A percentile compares a stretch with the other conserved stretches of the same genome.
These are phyloP conservation scores for Sebastes minor DNA, from an alignment of 2,797 vertebrate species.

Conservation along the genomic window DNA sequence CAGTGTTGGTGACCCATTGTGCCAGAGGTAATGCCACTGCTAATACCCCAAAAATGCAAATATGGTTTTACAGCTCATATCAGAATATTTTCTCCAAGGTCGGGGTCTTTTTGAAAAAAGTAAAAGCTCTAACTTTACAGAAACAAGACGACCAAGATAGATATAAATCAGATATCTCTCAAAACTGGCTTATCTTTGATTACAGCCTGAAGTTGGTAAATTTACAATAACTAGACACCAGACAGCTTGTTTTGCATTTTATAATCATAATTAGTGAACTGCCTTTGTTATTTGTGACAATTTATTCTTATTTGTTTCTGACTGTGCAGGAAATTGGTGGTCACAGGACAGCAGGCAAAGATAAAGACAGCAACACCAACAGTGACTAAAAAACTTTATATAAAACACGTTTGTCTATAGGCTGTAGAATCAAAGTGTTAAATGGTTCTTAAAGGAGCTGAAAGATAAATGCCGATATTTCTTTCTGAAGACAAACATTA, in stretches of 20 bases:
- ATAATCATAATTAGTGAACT: background rate
- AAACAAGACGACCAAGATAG: background rate
- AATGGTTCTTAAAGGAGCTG: background rate
- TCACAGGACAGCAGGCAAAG: background rate
- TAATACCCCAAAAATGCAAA: background rate
- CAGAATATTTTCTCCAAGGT: background rate
- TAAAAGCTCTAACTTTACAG: background rate
- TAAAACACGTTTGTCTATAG: background rate
- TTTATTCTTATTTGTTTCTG: background rate
- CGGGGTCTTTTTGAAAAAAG: background rate
- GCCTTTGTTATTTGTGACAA: background rate
- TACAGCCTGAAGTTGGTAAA: background rate
- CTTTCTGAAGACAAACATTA: constrained; percentile 1
- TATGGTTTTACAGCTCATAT: background rate
- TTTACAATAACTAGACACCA: background rate
- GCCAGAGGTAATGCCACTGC: background rate
- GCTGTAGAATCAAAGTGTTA: background rate
- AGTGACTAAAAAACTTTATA: background rate
- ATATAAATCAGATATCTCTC: background rate
- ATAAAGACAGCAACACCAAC: background rate
- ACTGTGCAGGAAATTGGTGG: constrained; percentile 4
- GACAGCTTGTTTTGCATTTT: background rate
- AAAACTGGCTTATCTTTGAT: background rate
- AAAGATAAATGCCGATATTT: background rate
- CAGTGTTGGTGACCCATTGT: background rate